phyloP scores from a whole-genome alignment of 35 echinoderm and acorn worm genomes.

The Apostichopus californicus region DNA sequence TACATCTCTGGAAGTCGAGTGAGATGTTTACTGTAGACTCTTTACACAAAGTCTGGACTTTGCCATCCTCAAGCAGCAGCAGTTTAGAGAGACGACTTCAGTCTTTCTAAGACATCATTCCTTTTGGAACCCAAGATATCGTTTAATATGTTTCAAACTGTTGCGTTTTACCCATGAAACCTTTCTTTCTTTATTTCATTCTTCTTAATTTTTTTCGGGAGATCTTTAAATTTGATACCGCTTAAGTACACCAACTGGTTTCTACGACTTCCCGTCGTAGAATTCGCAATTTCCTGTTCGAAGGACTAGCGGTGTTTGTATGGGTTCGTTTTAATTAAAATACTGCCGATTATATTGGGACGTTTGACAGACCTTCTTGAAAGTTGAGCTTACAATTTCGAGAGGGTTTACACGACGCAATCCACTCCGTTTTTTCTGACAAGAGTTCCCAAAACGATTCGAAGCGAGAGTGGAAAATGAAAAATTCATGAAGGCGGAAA shows the following conservation, averaged over 20 bases:
- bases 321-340: constrained; percentile 54
- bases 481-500: constrained; percentile 59
- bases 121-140: background rate
- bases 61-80: no score
- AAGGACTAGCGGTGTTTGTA: constrained; percentile 44
- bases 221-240: constrained; percentile 61
- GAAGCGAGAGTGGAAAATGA: constrained; percentile 46
- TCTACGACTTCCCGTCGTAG: constrained; percentile 55
- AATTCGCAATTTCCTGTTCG: constrained; percentile 63
- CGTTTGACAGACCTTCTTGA: constrained; percentile 48
- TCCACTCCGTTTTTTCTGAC: constrained; percentile 31
- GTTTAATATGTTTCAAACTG: constrained; percentile 58
- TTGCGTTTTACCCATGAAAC: constrained; percentile 36
- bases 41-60: no score
- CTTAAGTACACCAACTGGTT: constrained; percentile 54
- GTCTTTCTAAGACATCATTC: background rate
- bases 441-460: constrained; percentile 49
- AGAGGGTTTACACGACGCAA: constrained; percentile 53
- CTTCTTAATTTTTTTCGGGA: background rate
- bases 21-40: no score
- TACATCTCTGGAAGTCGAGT: no score
- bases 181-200: background rate
- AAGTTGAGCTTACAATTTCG: constrained; percentile 51
- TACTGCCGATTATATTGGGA: constrained; percentile 40
- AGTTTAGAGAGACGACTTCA: no score